Percentiles rank a stretch among this genome's conserved stretches.
phyloP scores from a whole-genome alignment of 1,140 invertebrate species.

The Drosophila sucinea region DNA sequence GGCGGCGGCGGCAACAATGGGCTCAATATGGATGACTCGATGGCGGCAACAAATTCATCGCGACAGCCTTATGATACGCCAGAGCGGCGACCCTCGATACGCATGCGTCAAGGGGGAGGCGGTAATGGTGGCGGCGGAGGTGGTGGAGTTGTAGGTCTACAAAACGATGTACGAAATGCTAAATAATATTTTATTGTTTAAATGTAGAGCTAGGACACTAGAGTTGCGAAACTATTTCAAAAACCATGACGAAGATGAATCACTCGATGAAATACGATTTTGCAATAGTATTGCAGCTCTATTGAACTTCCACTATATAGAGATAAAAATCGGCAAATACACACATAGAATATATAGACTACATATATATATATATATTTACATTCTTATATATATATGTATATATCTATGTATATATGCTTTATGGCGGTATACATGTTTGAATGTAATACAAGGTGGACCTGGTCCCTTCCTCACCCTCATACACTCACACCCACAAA shows the following conservation, averaged over 20 bases:
- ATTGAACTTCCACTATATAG: constrained; percentile 35
- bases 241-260: not conserved
- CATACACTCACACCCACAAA: constrained; percentile 26
- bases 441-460: constrained; percentile 54
- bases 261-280: not conserved
- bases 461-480: constrained; percentile 44
- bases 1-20: constrained; percentile 62
- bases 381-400: constrained; percentile 28
- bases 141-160: constrained; percentile 44
- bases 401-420: constrained; percentile 47
- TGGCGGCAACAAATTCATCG: constrained; percentile 83
- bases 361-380: constrained; percentile 45
- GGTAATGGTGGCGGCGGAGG: constrained; percentile 62
- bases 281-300: not conserved
- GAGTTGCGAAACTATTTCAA: not conserved
- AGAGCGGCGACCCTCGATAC: constrained; percentile 84
- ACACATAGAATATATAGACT: constrained; percentile 67
- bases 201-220: constrained; percentile 46
- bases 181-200: constrained; percentile 83
- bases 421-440: constrained; percentile 67
- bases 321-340: constrained; percentile 62
- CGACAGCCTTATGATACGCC: constrained; percentile 84
- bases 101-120: constrained; percentile 81
- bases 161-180: constrained; percentile 78
- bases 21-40: constrained; percentile 81